Percentiles rank a stretch among this genome's conserved stretches.
Evolutionary conservation across 2,888 invertebrate genomes (phyloP).

Genomic region (Rhagophthalmus giganteus): DNA sequence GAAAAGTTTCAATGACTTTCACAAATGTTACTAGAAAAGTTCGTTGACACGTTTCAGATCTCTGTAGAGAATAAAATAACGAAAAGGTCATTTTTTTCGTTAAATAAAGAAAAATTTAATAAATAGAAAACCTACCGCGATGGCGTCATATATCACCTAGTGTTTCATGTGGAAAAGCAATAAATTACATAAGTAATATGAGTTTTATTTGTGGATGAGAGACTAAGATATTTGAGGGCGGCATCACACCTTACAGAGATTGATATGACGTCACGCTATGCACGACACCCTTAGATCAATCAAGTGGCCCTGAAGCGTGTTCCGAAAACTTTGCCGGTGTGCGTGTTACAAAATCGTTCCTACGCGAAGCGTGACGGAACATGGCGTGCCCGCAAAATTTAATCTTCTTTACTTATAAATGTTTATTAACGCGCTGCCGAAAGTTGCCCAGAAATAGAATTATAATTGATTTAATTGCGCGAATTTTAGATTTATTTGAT

Average conservation of each 20-base stretch:
- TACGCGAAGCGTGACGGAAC: slow-evolving; percentile 20
- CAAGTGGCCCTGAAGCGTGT: slow-evolving; percentile 37
- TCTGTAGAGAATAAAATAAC: slow-evolving; percentile 1
- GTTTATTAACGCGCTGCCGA: slow-evolving; percentile 30
- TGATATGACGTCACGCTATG: slow-evolving; percentile 45
- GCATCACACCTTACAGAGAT: slow-evolving; percentile 42
- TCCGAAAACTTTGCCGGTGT: slow-evolving; percentile 28
- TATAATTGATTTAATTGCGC: slow-evolving; percentile 35
- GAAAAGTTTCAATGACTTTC: slow-evolving; percentile 2
- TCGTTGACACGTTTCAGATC: slow-evolving; percentile 10
- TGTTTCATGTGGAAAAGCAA: slow-evolving; percentile 46
- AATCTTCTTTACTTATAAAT: slow-evolving; percentile 34
- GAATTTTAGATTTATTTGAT: slow-evolving; percentile 22
- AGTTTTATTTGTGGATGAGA: slow-evolving; percentile 45
- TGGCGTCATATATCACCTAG: slow-evolving; percentile 39
- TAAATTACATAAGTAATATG: slow-evolving; percentile 46
- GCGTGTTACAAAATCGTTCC: slow-evolving; percentile 27
- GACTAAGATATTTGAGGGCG: slow-evolving; percentile 41
- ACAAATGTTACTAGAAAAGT: slow-evolving; percentile 10
- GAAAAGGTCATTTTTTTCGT: slow-evolving; percentile 5
- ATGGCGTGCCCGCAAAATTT: slow-evolving; percentile 35
- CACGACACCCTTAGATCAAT: slow-evolving; percentile 45
- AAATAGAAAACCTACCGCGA: slow-evolving; percentile 24
- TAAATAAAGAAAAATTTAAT: slow-evolving; percentile 29
- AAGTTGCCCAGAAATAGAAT: slow-evolving; percentile 30